Percentiles rank a stretch among this genome's conserved stretches.
Conservation (phyloP, 2,113 vertebrate species). For the Spea bombifrons region DNA sequence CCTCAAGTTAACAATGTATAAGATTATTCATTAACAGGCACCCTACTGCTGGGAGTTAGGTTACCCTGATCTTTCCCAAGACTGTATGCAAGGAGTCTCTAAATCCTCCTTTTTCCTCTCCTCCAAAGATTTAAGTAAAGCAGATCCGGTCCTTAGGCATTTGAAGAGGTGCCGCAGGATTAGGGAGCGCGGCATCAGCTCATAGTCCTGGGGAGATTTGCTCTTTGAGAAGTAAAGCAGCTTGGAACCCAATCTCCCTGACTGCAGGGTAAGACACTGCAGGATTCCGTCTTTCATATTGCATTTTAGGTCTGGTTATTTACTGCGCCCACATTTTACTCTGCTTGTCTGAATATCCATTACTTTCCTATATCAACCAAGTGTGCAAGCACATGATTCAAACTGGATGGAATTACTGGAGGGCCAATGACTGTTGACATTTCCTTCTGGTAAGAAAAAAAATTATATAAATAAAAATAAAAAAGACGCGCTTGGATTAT, state of each 20-base stretch:
- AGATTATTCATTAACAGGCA: background rate
- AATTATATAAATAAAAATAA: background rate
- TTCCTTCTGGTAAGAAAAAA: slow-evolving; percentile 15
- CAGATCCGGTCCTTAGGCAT: slow-evolving; percentile 6
- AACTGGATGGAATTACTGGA: slow-evolving; percentile 16
- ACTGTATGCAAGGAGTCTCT: no score
- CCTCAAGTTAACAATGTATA: no score
- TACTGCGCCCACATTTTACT: background rate
- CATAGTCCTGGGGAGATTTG: slow-evolving; percentile 31
- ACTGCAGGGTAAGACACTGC: slow-evolving; percentile 23
- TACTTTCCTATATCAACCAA: background rate
- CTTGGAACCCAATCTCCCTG: slow-evolving; percentile 40
- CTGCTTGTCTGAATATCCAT: background rate
- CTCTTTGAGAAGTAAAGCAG: slow-evolving; percentile 35
- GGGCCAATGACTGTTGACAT: slow-evolving; percentile 20
- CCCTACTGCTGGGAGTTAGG: background rate
- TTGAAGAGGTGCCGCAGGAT: slow-evolving; percentile 8
- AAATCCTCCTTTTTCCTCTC: background rate
- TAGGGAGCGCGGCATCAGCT: background rate
- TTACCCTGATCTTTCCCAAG: background rate
- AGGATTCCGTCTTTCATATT: slow-evolving; percentile 20
- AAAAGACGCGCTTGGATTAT: background rate
- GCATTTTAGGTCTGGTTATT: background rate
- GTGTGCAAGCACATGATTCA: slow-evolving; percentile 1
- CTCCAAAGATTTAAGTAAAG: background rate